Evolutionary conservation across 2,113 vertebrate species (phyloP).

Genomic region (Nestor notabilis): DNA sequence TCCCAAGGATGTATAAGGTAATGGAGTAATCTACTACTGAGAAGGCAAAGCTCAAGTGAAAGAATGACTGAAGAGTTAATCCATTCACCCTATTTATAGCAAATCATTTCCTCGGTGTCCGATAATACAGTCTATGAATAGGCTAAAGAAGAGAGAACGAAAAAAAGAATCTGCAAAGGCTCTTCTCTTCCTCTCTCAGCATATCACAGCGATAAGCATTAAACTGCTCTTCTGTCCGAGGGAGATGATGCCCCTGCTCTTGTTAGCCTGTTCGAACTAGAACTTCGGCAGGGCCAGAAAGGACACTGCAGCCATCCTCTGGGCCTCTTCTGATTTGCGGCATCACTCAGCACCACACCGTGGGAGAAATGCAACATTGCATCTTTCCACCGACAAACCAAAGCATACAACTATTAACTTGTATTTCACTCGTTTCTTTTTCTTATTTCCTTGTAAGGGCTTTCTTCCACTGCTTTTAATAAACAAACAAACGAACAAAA

Average conservation of each 20-base stretch:
- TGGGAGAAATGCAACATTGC: not conserved
- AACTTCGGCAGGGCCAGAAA: not conserved
- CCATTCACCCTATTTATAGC: not conserved
- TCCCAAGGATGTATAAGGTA: not conserved
- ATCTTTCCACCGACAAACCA: rapidly evolving
- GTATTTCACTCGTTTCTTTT: rapidly evolving
- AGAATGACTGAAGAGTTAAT: not conserved
- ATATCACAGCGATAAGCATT: not conserved
- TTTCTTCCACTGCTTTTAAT: not conserved
- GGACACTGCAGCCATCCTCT: not conserved
- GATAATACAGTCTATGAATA: not conserved
- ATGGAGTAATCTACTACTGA: not conserved
- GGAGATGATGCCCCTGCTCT: not conserved
- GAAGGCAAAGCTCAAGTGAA: not conserved
- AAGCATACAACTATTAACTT: rapidly evolving
- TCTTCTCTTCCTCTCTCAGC: not conserved
- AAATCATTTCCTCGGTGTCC: not conserved
- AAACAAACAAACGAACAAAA: not conserved
- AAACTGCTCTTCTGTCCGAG: not conserved
- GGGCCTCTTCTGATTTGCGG: not conserved
- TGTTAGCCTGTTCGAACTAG: rapidly evolving
- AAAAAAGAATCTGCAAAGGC: not conserved
- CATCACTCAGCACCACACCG: not conserved
- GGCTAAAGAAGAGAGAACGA: not conserved
- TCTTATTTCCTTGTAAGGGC: not conserved